A percentile compares a stretch with the other conserved stretches of the same genome.
Evolutionary conservation across 1,140 invertebrate species (phyloP).

Genomic region (Papilio polyxenes): DNA sequence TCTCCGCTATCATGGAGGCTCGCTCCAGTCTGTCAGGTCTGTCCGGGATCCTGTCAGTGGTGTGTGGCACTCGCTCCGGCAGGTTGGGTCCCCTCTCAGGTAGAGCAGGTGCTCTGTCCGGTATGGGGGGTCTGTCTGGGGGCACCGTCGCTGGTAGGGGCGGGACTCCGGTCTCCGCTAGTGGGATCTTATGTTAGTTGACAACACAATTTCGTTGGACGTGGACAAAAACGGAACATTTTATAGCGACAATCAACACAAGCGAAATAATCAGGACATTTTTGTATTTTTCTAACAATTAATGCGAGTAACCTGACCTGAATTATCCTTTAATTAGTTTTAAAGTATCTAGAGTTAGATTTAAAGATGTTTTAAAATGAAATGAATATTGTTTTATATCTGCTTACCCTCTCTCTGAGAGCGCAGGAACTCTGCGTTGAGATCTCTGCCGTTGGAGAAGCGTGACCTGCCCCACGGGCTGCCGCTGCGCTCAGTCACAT

Average conservation of each 20-base stretch:
- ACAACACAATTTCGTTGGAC: no score
- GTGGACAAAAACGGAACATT: no score
- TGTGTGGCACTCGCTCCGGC: conserved; percentile 46
- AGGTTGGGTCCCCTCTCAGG: conserved; percentile 48
- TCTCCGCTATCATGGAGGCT: conserved; percentile 45
- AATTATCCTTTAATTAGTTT: no score
- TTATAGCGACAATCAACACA: no score
- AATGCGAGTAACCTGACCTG: no score
- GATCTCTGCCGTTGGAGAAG: conserved; percentile 73
- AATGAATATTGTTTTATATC: background rate
- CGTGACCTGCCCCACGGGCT: conserved; percentile 67
- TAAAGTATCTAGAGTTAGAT: background rate
- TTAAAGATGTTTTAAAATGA: background rate
- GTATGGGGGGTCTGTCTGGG: conserved; percentile 44
- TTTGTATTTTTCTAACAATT: no score
- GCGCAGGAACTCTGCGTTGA: conserved; percentile 71
- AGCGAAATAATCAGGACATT: no score
- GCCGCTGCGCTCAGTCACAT: conserved; percentile 52
- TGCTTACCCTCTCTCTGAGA: conserved; percentile 68
- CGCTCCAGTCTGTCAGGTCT: conserved; percentile 43
- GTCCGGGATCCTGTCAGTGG: conserved; percentile 36
- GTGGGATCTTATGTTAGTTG: background rate
- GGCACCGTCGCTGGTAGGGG: conserved; percentile 48
- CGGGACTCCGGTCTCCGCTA: conserved; percentile 47
- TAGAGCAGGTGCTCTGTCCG: conserved; percentile 41